Conservation (phyloP, 2,113 vertebrate genomes). For the Festucalex cinctus region DNA sequence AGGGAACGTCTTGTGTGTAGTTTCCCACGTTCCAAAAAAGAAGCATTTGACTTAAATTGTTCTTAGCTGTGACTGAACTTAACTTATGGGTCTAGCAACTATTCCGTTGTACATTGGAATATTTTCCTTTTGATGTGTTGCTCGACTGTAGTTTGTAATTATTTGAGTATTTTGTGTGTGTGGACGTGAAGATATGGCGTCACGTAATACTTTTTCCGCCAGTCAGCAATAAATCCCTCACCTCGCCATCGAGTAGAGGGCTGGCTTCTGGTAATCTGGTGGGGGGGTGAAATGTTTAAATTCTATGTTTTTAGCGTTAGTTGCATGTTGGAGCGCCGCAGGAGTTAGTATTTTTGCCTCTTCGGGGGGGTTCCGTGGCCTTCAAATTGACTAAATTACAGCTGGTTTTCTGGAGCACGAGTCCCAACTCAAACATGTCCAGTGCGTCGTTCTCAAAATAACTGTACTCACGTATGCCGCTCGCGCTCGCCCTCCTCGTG, state of each 20-base stretch:
- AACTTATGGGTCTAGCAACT: background rate
- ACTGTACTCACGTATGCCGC: background rate
- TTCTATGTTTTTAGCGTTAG: slow-evolving; percentile 33
- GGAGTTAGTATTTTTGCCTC: slow-evolving; percentile 45
- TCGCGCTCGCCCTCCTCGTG: background rate
- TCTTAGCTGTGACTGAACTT: too few relatives aligned
- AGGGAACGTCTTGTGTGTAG: too few relatives aligned
- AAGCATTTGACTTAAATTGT: too few relatives aligned
- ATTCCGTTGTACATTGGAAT: too few relatives aligned
- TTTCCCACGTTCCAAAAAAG: too few relatives aligned
- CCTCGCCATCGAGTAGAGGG: background rate
- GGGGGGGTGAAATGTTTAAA: background rate
- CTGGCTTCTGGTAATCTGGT: slow-evolving; percentile 18
- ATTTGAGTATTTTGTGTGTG: background rate
- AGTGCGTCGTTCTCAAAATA: slow-evolving; percentile 38
- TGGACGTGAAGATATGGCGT: too few relatives aligned
- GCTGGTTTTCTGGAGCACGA: slow-evolving; percentile 30
- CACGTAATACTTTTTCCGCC: background rate
- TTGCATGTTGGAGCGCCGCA: slow-evolving; percentile 26
- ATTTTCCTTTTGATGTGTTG: too few relatives aligned
- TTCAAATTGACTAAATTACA: slow-evolving; percentile 53
- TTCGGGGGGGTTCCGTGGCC: slow-evolving; percentile 41
- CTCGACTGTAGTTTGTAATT: background rate
- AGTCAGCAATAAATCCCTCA: slow-evolving; percentile 4
- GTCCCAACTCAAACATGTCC: slow-evolving; percentile 38